These are phyloP conservation scores for Macroglossus sobrinus DNA, from an alignment of 2,113 vertebrate genomes.

Conservation along the genomic window DNA sequence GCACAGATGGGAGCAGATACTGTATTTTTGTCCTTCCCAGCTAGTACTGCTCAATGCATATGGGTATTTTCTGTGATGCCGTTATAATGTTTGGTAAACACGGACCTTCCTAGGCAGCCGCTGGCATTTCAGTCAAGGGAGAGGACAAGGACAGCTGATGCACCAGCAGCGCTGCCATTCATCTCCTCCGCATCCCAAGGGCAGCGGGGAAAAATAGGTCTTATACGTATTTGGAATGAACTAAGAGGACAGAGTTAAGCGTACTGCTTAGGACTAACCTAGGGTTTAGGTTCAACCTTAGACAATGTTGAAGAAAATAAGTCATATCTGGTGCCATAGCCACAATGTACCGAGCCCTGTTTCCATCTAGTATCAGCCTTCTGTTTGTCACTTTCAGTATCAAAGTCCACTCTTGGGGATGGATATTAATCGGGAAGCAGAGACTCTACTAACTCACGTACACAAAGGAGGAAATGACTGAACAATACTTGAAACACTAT, in stretches of 20 bases:
- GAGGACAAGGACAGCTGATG: neutral
- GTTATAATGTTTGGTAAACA: conserved; percentile 64
- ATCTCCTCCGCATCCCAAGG: neutral
- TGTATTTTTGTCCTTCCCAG: conserved; percentile 57
- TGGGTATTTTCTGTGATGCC: conserved; percentile 51
- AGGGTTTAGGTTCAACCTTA: neutral
- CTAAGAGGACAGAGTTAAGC: neutral
- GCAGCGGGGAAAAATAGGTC: neutral
- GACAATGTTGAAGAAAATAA: neutral
- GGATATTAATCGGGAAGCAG: neutral
- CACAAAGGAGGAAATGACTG: neutral
- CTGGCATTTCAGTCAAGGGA: conserved; percentile 3
- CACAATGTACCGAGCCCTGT: neutral
- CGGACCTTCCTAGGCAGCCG: conserved; percentile 13
- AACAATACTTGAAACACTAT: neutral
- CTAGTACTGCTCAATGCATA: conserved; percentile 45
- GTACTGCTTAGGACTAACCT: neutral
- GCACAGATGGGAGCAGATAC: conserved; percentile 60
- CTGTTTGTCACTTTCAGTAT: neutral
- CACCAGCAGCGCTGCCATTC: neutral
- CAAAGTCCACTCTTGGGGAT: neutral
- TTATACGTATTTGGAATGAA: neutral
- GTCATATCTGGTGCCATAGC: neutral
- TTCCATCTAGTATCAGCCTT: neutral
- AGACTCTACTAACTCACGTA: neutral